phyloP scores from a whole-genome alignment of 1,140 invertebrate genomes.

The Eulimnadia texana region DNA sequence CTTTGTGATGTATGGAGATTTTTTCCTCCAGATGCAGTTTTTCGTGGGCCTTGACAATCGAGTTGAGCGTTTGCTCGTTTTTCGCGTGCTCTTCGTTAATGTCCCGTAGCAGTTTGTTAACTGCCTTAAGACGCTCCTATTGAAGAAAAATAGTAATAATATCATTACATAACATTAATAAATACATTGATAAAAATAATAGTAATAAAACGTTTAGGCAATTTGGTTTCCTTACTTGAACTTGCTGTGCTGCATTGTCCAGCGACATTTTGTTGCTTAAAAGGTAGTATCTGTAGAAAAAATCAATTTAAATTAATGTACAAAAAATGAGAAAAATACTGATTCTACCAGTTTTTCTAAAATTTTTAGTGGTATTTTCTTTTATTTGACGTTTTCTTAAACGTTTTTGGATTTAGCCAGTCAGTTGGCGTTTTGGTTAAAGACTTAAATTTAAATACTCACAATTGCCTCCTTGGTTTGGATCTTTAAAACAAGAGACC shows the following conservation, averaged over 20 bases:
- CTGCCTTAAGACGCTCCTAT: conserved; percentile 61
- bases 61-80: conserved; percentile 61
- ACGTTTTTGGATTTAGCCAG: no score
- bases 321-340: neutral
- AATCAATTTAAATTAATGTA: neutral
- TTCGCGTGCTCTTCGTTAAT: conserved; percentile 59
- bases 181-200: neutral
- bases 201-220: no score
- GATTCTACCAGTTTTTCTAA: neutral
- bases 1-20: conserved; percentile 39
- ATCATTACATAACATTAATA: neutral
- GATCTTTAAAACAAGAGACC: no score
- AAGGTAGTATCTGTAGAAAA: neutral
- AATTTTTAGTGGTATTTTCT: no score
- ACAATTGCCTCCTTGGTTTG: no score
- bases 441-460: no score
- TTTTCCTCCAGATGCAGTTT: conserved; percentile 51
- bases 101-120: conserved; percentile 59
- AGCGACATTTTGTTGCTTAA: conserved; percentile 42
- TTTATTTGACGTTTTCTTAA: no score
- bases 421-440: no score
- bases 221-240: conserved; percentile 38
- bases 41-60: conserved; percentile 64
- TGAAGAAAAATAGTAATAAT: conserved; percentile 20
- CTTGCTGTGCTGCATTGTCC: conserved; percentile 57